Evolutionary conservation across 2,113 vertebrate genomes (phyloP), one percentile per base, ranked within the genome.

Genomic region (Sinocyclocheilus anophthalmus): DNA sequence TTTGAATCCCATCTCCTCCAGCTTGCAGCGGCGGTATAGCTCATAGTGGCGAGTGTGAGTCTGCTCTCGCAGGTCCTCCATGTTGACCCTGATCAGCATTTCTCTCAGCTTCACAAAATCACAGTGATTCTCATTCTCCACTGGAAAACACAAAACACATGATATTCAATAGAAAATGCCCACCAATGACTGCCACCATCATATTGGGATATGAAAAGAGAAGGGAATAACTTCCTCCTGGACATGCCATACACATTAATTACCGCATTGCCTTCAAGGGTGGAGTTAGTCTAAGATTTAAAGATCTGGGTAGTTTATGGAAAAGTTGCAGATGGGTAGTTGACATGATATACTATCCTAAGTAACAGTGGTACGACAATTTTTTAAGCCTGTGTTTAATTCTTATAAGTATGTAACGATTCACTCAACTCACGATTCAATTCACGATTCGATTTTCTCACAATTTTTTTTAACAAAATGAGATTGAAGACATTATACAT

Each of bases 1-100:
- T 91, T 99, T 98, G 85, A 99, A 99, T 53, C 98, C 98, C 98
- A 99, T 99, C 94, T 99, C 98, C 89, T 99, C 98, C 91, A 99
- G 95, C 81, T 99, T 99, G 91, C 98, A 99, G 77, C 98, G 96
- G 70, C 98, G 96, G 88, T 99, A 99, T 22, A 99, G 95, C 93
- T 99, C 98, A 2, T 99, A 99, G 90, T 99, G 98, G 37, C 96
- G 97, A 0, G 97, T 96, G 90, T 99, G 98, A 0, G 98, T 99
- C 94, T 99, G 97, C 91, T 99, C 98, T 3, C 98, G 96, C 18
- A 99, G 95, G 92, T 99, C 98, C 91, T 99, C 98, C 98, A 99
- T 99, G 94, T 99, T 99, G 87, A 99, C 96, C 0, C 97, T 95
- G 91, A 99, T 98, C 91, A 99, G 94, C 98, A 99, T 99, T 94